Conservation (phyloP, 2,888 invertebrate genomes). For the Melanargia galathea region DNA sequence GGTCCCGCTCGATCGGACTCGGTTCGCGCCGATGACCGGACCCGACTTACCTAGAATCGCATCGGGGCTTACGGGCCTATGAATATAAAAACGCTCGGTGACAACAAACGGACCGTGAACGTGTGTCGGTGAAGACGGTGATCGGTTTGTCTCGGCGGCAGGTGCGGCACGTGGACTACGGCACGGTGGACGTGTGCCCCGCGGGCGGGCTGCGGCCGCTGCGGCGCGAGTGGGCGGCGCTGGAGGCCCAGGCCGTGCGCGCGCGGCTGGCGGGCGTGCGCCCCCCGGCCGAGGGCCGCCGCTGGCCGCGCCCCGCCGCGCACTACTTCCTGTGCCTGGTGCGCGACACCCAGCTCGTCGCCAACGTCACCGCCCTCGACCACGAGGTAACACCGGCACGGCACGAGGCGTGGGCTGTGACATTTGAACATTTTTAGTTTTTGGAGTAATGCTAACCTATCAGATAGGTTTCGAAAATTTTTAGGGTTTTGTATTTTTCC, state of each 20-base stretch:
- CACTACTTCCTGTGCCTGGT: constrained; percentile 65
- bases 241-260: constrained; percentile 78
- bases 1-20: too few species aligned
- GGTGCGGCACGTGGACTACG: constrained; percentile 83
- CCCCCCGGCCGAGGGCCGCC: constrained; percentile 62
- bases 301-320: constrained; percentile 73
- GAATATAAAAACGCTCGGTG: too few species aligned
- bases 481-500: too few species aligned
- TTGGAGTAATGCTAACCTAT: too few species aligned
- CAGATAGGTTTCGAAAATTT: too few species aligned
- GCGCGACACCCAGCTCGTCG: constrained; percentile 60
- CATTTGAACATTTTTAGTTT: too few species aligned
- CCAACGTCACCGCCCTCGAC: constrained; percentile 60
- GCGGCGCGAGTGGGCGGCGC: constrained; percentile 60
- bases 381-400: constrained; percentile 45
- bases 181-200: constrained; percentile 70
- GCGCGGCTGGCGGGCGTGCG: constrained; percentile 74
- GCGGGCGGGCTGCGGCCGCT: constrained; percentile 58
- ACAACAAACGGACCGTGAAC: too few species aligned
- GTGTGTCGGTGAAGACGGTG: too few species aligned
- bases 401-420: too few species aligned
- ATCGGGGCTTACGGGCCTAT: too few species aligned
- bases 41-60: too few species aligned
- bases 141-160: constrained; percentile 46
- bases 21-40: too few species aligned